Evolutionary conservation across 2,888 invertebrate species (phyloP).

Genomic region (Tetanocera ferruginea): DNA sequence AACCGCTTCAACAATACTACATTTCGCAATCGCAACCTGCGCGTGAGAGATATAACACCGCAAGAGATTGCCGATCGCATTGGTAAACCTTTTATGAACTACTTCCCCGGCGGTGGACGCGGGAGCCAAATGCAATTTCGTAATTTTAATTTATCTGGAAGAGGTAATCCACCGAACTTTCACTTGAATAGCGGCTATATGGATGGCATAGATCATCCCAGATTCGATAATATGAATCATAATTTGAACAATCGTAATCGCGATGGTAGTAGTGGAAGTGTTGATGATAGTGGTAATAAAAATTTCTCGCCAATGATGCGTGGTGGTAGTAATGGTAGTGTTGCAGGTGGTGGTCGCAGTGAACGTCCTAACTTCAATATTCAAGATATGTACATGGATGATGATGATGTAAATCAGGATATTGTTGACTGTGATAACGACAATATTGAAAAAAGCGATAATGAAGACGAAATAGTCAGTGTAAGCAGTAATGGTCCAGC

Average conservation of each 20-base stretch:
- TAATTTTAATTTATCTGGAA: constrained; percentile 16
- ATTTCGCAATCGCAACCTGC: constrained; percentile 70
- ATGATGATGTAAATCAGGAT: background rate
- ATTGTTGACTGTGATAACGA: constrained; percentile 36
- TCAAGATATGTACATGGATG: constrained; percentile 21
- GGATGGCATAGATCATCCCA: constrained; percentile 36
- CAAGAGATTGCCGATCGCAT: constrained; percentile 74
- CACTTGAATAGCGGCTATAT: constrained; percentile 28
- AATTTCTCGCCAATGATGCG: too few species aligned
- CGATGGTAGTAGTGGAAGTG: constrained; percentile 23
- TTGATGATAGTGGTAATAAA: constrained; percentile 20
- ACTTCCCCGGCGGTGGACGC: constrained; percentile 58
- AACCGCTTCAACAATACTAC: constrained; percentile 61
- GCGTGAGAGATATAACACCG: constrained; percentile 71
- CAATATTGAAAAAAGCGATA: constrained; percentile 39
- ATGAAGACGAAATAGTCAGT: constrained; percentile 64
- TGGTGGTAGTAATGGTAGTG: constrained; percentile 22
- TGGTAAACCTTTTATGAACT: constrained; percentile 65
- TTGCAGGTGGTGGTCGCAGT: constrained; percentile 1
- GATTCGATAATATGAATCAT: constrained; percentile 24
- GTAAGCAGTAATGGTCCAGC: constrained; percentile 59
- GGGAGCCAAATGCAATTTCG: constrained; percentile 38
- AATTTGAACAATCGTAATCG: constrained; percentile 39
- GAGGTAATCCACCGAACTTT: background rate
- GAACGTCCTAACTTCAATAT: constrained; percentile 19